Evolutionary conservation across 92 coral and sea anemone species (phyloP).

Genomic region (Galaxea fascicularis): DNA sequence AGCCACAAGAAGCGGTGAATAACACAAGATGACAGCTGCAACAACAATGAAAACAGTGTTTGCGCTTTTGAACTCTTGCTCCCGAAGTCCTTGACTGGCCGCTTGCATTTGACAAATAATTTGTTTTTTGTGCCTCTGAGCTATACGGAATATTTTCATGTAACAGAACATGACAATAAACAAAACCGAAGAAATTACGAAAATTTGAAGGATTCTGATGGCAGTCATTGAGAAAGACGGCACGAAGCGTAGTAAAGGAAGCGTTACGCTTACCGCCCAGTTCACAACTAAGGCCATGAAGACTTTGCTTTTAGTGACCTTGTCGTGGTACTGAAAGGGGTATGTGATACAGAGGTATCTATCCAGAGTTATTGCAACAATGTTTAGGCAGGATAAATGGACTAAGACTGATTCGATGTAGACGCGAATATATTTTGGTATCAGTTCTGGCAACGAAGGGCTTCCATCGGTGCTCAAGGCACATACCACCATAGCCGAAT

Average conservation of each 20-base stretch:
- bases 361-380: background rate
- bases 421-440: background rate
- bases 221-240: background rate
- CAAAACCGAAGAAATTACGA: background rate
- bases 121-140: background rate
- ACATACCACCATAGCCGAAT: background rate
- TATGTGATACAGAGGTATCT: conserved; percentile 6
- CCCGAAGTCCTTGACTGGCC: background rate
- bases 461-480: background rate
- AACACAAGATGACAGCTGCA: background rate
- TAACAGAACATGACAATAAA: background rate
- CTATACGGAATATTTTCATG: background rate
- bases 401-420: background rate
- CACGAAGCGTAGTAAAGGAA: background rate
- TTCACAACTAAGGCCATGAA: background rate
- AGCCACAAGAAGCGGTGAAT: background rate
- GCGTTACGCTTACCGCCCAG: conserved; percentile 5
- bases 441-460: background rate
- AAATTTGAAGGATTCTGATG: background rate
- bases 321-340: background rate
- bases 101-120: conserved; percentile 9
- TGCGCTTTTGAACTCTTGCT: conserved; percentile 14
- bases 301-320: background rate
- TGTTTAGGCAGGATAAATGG: background rate
- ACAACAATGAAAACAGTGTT: conserved; percentile 3